Percentiles rank a stretch among this genome's conserved stretches.
These are phyloP conservation scores for Neodiprion pinetum DNA, from an alignment of 1,140 invertebrate species.

Conservation along the genomic window DNA sequence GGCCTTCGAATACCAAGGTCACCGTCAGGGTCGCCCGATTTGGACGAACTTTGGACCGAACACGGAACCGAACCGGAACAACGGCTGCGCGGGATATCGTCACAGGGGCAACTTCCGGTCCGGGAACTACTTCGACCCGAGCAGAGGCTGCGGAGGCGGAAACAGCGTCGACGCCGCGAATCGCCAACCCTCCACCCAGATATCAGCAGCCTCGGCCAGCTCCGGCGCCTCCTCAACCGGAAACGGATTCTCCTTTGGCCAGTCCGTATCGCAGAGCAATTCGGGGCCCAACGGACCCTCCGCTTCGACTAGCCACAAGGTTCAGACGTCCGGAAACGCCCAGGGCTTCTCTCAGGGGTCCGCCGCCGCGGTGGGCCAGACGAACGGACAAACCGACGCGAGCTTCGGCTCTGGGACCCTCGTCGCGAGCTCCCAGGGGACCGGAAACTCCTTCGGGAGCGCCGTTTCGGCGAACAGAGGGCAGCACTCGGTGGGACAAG, in stretches of 20 bases:
- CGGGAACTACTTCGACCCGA: background rate
- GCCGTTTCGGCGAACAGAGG: slow-evolving; percentile 34
- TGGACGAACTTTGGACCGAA: slow-evolving; percentile 44
- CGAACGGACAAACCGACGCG: slow-evolving; percentile 30
- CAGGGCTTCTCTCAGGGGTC: slow-evolving; percentile 37
- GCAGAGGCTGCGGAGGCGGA: background rate
- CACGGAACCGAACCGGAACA: slow-evolving; percentile 19
- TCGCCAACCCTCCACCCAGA: background rate
- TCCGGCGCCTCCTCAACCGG: slow-evolving; percentile 35
- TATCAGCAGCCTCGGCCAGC: slow-evolving; percentile 27
- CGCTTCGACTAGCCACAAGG: slow-evolving; percentile 34
- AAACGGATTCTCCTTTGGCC: slow-evolving; percentile 38
- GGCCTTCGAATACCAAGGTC: slow-evolving; percentile 22
- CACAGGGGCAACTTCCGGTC: slow-evolving; percentile 3
- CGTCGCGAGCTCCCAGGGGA: slow-evolving; percentile 32
- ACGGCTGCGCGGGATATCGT: background rate
- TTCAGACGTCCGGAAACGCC: slow-evolving; percentile 36
- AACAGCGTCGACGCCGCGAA: background rate
- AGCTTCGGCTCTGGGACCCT: slow-evolving; percentile 40
- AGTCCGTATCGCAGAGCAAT: slow-evolving; percentile 38
- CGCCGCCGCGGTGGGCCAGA: slow-evolving; percentile 34
- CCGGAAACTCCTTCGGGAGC: slow-evolving; percentile 35
- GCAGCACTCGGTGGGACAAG: slow-evolving; percentile 32
- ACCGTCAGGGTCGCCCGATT: slow-evolving; percentile 22
- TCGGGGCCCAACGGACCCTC: slow-evolving; percentile 29